Base-by-base conservation (phyloP, 2,797 vertebrate genomes). In the Onychomys arenicola region DNA sequence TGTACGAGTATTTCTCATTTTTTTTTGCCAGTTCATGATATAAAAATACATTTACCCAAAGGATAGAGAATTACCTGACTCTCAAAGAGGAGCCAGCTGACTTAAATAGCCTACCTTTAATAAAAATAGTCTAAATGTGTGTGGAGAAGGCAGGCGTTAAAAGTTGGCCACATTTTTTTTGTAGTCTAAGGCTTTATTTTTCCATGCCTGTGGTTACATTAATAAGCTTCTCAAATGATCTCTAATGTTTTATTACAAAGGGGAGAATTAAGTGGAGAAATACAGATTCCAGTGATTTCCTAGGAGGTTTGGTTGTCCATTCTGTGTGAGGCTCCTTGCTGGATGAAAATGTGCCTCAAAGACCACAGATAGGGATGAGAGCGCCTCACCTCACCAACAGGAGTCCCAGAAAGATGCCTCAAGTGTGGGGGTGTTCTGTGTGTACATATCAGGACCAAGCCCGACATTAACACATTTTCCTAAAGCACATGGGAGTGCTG, bases 91-190 rank as follows among this genome's bases (percentile, higher is more conserved):
- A 82, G 34, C 32, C 43, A 52, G 83, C 90, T 89, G 67, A 81
- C 65, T 96, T 93, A 89, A 93, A 91, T 69, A 94, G 37, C 55
- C 55, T 89, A 80, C 85, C 76, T 49, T 85, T 90, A 78, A 43
- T 84, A 87, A 83, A 83, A 85, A 52, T 83, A 84, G 81, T 92
- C 61, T 71, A 91, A 83, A 75, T 73, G 57, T 69, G 12, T 83
- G 29, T 89, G 83, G 52, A 32, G 32, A 95, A 89, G 91, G 52
- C 82, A 73, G n/a, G 55, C 81, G 57, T 91, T 95, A 84, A 93
- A 94, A 96, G 63, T 97, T 97, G 89, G 84, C 75, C 92, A 84
- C 57, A 77, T 96, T 96, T 77, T 95, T 95, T 90, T 82, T 82
- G 10, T 69, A 85, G 27, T 34, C 40, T 55, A 49, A 86, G 55